These are phyloP conservation scores for Phyllostomus discolor DNA, from an alignment of 2,113 vertebrate genomes.

Conservation along the genomic window DNA sequence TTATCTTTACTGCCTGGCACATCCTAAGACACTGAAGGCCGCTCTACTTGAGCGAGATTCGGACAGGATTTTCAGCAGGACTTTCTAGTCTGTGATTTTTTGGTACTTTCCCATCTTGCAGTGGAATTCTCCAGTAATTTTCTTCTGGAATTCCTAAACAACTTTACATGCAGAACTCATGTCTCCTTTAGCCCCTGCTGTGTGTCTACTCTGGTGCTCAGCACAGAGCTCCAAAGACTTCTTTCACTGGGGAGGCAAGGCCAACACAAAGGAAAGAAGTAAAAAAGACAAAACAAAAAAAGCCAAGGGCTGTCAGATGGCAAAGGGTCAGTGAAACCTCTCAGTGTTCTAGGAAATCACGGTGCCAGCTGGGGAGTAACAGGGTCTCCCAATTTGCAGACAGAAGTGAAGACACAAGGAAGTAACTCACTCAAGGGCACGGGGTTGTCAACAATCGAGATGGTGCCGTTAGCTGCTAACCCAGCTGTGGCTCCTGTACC, in stretches of 20 bases:
- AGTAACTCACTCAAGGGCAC: neutral
- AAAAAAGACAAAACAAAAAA: too few species aligned
- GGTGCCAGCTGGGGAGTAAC: rapidly evolving
- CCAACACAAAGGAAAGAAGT: neutral
- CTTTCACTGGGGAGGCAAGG: neutral
- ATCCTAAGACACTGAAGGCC: neutral
- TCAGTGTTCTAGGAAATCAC: neutral
- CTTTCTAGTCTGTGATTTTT: neutral
- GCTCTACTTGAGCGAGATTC: neutral
- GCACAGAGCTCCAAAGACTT: neutral
- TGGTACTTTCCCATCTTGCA: neutral
- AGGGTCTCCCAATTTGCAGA: neutral
- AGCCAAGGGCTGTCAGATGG: neutral
- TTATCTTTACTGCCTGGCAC: constrained; percentile 17
- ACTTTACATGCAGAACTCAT: neutral
- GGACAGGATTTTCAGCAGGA: neutral
- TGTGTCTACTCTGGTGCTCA: neutral
- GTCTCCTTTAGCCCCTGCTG: neutral
- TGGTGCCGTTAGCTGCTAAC: rapidly evolving
- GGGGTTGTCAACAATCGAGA: rapidly evolving
- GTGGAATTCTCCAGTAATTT: neutral
- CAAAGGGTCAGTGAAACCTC: neutral
- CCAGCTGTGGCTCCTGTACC: neutral
- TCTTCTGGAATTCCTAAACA: neutral
- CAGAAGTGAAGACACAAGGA: neutral